Percentiles rank a stretch among this genome's conserved stretches.
These are phyloP conservation scores for Helogale parvula DNA, from an alignment of 2,113 vertebrate genomes.

Conservation along the genomic window DNA sequence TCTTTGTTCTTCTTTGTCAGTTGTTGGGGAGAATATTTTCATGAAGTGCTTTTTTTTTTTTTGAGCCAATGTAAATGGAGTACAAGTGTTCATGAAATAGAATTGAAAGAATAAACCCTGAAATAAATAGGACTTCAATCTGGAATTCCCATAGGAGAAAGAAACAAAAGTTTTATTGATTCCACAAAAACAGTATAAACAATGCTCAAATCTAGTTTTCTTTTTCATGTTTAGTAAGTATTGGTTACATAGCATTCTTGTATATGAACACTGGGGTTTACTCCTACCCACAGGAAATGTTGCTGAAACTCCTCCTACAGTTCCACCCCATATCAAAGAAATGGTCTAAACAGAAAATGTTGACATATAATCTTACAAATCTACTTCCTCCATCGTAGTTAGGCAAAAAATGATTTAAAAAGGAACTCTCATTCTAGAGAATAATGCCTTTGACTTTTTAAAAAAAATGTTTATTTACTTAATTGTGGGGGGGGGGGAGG, in stretches of 20 bases:
- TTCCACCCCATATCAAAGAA: not conserved
- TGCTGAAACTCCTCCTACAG: not conserved
- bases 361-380: not conserved
- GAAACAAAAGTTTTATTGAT: not conserved
- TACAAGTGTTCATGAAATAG: not conserved
- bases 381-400: not conserved
- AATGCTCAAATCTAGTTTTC: not conserved
- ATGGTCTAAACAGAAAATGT: not conserved
- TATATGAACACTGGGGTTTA: not conserved
- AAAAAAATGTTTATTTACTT: too few relatives aligned
- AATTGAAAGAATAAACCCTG: not conserved
- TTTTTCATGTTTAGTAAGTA: not conserved
- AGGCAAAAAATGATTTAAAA: not conserved
- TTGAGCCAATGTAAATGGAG: not conserved
- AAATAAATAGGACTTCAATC: conserved; percentile 23
- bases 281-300: not conserved
- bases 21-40: not conserved
- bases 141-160: not conserved
- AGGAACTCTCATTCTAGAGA: not conserved
- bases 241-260: not conserved
- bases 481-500: too few relatives aligned
- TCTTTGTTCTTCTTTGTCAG: not conserved
- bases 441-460: not conserved
- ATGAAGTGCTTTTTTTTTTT: not conserved
- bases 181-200: not conserved